Conservation (phyloP, 2,888 invertebrate species). For the Pachydiplax longipennis region DNA sequence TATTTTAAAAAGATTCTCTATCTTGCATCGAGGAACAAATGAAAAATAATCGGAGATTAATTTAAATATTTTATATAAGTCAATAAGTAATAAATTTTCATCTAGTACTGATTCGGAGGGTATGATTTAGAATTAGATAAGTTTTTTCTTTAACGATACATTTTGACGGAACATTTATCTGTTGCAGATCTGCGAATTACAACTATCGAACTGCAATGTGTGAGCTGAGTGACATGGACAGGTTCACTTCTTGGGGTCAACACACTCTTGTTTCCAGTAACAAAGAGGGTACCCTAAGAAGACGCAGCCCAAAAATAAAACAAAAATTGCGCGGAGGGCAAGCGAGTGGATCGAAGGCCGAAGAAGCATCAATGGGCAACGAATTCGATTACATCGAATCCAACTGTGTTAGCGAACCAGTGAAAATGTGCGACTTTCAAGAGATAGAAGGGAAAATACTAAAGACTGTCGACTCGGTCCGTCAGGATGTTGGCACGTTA, state of each 20-base stretch:
- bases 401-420: constrained; percentile 59
- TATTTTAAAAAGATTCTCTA: too few relatives aligned
- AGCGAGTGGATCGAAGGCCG: neutral
- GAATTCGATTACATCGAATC: constrained; percentile 59
- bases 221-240: constrained; percentile 58
- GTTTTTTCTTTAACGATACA: neutral
- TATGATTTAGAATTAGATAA: neutral
- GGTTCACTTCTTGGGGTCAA: constrained; percentile 54
- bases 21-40: too few relatives aligned
- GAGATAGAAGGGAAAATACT: constrained; percentile 55
- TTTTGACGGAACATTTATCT: neutral
- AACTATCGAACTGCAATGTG: constrained; percentile 56
- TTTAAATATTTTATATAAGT: too few relatives aligned
- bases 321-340: neutral
- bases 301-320: neutral
- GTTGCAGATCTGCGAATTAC: constrained; percentile 58
- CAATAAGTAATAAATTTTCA: neutral
- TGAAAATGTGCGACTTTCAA: constrained; percentile 58
- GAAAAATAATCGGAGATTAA: too few relatives aligned
- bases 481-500: constrained; percentile 56
- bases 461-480: constrained; percentile 58
- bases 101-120: neutral
- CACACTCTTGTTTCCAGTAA: neutral
- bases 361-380: constrained; percentile 50
- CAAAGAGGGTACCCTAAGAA: neutral